Evolutionary conservation across 35 echinoderm and acorn worm species (phyloP).

Genomic region (Strongylocentrotus purpuratus): DNA sequence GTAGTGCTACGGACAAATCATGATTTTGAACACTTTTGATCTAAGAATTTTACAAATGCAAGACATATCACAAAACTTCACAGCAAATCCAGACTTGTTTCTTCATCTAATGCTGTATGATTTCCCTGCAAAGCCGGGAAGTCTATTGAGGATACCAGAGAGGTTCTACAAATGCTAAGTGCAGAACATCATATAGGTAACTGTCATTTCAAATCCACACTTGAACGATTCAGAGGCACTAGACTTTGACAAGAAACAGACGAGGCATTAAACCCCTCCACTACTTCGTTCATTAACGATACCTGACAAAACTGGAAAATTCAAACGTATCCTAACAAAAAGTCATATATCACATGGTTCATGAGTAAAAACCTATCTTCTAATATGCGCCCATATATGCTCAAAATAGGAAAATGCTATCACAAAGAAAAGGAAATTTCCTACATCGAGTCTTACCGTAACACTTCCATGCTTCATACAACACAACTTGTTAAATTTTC

Average conservation of each 20-base stretch:
- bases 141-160: background rate
- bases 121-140: background rate
- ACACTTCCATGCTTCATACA: background rate
- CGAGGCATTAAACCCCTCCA: background rate
- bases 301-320: constrained; percentile 10
- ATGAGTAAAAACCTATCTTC: background rate
- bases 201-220: background rate
- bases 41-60: background rate
- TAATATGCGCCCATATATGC: background rate
- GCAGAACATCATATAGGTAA: constrained; percentile 9
- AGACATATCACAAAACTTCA: background rate
- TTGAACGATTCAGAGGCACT: background rate
- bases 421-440: background rate
- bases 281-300: background rate
- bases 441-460: background rate
- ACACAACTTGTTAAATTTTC: background rate
- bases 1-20: background rate
- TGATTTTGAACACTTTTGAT: background rate
- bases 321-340: constrained; percentile 2
- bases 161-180: background rate
- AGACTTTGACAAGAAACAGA: background rate
- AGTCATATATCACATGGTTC: background rate
- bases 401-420: background rate
- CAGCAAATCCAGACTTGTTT: background rate
- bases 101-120: background rate